These are phyloP conservation scores for Andrena dorsata DNA, from an alignment of 2,888 invertebrate species.

Conservation along the genomic window DNA sequence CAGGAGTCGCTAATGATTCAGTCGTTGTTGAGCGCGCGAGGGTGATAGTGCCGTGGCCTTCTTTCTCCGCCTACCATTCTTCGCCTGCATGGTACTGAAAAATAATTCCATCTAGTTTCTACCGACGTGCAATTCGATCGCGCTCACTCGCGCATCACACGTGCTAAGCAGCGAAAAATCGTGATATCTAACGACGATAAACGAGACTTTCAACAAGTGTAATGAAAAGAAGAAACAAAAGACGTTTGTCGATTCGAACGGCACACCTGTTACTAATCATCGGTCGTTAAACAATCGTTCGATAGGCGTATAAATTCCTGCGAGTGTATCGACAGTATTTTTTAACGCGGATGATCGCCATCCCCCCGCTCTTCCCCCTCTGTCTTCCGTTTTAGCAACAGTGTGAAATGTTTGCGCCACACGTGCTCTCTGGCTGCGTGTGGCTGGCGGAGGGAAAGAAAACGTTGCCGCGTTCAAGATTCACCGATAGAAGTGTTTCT, in stretches of 20 bases:
- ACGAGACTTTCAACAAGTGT: too few relatives aligned
- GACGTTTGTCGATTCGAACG: not conserved
- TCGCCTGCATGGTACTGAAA: too few relatives aligned
- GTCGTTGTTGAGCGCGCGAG: not conserved
- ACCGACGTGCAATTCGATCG: too few relatives aligned
- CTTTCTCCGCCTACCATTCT: too few relatives aligned
- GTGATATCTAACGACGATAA: too few relatives aligned
- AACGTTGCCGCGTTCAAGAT: not conserved
- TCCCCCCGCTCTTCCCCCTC: too few relatives aligned
- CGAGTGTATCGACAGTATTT: not conserved
- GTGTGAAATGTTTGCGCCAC: not conserved
- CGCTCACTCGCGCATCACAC: too few relatives aligned
- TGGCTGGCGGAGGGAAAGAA: not conserved
- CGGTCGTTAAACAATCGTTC: conserved; percentile 25
- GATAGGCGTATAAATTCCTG: not conserved
- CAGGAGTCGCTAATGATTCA: conserved; percentile 11
- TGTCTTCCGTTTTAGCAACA: too few relatives aligned
- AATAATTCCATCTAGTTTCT: too few relatives aligned
- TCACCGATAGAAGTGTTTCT: not conserved
- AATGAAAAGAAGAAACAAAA: not conserved
- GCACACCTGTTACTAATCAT: conserved; percentile 47
- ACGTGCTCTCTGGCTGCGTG: not conserved
- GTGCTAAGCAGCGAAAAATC: too few relatives aligned
- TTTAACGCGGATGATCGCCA: not conserved
- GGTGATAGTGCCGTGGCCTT: conserved; percentile 2